Evolutionary conservation across 2,113 vertebrate species (phyloP), one percentile per base, ranked within the genome.

Genomic region (Campylorhamphus procurvoides): DNA sequence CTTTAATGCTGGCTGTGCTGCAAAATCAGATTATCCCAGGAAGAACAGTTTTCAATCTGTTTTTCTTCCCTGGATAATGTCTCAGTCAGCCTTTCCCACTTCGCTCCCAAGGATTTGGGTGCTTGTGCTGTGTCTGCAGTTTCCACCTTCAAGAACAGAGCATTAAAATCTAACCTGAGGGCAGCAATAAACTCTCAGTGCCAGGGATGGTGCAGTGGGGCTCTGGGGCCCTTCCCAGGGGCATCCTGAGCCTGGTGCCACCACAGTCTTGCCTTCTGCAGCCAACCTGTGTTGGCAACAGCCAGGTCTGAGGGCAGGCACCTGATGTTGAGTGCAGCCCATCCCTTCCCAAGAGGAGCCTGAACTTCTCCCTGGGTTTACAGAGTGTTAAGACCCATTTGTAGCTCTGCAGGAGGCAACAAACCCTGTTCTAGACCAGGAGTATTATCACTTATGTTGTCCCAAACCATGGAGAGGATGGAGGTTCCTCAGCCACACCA

Each of bases 21-120:
- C 78, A 88, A 88, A 90, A 96, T 92, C 76, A 90, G 92, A 93
- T 96, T 94, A 84, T 53, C 90, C 77, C 60, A 73, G 39, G 33
- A 71, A 86, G 92, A 95, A 18, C n/a, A 60, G 78, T 50, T 85
- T 77, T n/a, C 87, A 91, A 72, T 77, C 28, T 74, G 17, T 56
- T 89, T 87, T n/a, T 62, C 80, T 79, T 83, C 84, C 90, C 84
- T 90, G 93, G 90, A n/a, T 74, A 69, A 82, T 85, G 59, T 92
- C 71, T 68, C 49, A 33, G 56, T 16, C 91, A 87, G 17, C 72
- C 52, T 42, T 76, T 67, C 42, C 5, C 68, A 7, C 49, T 74
- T 77, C 5, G 9, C 56, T 85, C 29, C 67, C 59, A 16, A 62
- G 75, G 46, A 42, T 60, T 18, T 62, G 75, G 27, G 84, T 27